A percentile compares a stretch with the other conserved stretches of the same genome.
These are phyloP conservation scores for Protodeltote pygarga DNA, from an alignment of 2,888 invertebrate genomes.

Conservation along the genomic window DNA sequence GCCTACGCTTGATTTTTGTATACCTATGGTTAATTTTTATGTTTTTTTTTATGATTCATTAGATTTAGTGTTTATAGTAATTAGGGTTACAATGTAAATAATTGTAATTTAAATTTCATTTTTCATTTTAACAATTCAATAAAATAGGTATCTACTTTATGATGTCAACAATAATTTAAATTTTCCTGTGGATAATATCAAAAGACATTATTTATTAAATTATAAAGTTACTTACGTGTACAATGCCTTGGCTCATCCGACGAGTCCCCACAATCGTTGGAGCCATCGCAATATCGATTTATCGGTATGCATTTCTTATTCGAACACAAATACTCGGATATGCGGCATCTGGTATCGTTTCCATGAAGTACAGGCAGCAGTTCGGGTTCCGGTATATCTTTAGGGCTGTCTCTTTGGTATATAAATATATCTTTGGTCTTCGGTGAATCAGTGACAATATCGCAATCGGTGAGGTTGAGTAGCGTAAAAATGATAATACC, in stretches of 20 bases:
- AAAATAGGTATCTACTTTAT: too few species aligned
- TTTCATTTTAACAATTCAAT: too few species aligned
- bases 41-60: too few species aligned
- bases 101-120: too few species aligned
- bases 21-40: slow-evolving; percentile 3
- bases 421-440: slow-evolving; percentile 43
- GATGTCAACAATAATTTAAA: background rate
- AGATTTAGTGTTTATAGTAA: too few species aligned
- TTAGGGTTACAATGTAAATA: too few species aligned
- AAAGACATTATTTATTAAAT: background rate
- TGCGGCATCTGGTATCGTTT: slow-evolving; percentile 86
- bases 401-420: slow-evolving; percentile 65
- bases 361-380: slow-evolving; percentile 76
- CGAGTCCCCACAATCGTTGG: slow-evolving; percentile 93
- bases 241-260: slow-evolving; percentile 94
- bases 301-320: slow-evolving; percentile 90
- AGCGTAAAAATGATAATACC: slow-evolving; percentile 61
- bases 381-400: slow-evolving; percentile 75
- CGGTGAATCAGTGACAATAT: slow-evolving; percentile 63
- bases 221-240: slow-evolving; percentile 89
- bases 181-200: background rate
- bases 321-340: slow-evolving; percentile 89
- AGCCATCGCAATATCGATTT: slow-evolving; percentile 92
- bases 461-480: slow-evolving; percentile 70
- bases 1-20: too few species aligned